Evolutionary conservation across 2,888 invertebrate species (phyloP).

Genomic region (Polydrusus cervinus): DNA sequence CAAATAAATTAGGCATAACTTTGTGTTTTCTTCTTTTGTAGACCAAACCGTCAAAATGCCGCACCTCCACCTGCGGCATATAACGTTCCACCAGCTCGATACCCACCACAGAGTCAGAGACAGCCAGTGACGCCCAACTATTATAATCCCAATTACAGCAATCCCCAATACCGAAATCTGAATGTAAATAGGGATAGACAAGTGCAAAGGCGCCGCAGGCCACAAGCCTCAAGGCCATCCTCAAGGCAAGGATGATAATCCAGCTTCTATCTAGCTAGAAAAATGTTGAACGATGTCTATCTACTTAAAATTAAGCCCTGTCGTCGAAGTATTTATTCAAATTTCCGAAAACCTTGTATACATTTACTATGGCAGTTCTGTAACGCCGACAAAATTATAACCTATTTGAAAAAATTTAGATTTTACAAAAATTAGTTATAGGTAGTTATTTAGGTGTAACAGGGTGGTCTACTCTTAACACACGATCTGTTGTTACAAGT

Average conservation of each 20-base stretch:
- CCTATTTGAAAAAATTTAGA: too few species aligned
- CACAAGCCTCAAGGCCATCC: background rate
- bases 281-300: background rate
- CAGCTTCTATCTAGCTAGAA: slow-evolving; percentile 2
- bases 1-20: too few species aligned
- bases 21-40: slow-evolving; percentile 19
- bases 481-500: too few species aligned
- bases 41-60: slow-evolving; percentile 32
- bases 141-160: background rate
- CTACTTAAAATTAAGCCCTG: background rate
- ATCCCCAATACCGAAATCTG: slow-evolving; percentile 20
- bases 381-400: too few species aligned
- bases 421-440: too few species aligned
- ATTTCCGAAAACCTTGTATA: too few species aligned
- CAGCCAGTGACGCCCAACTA: background rate
- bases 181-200: slow-evolving; percentile 16
- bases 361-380: too few species aligned
- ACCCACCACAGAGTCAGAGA: slow-evolving; percentile 6
- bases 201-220: slow-evolving; percentile 24
- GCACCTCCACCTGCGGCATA: slow-evolving; percentile 7
- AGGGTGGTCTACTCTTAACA: too few species aligned
- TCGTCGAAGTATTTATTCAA: background rate
- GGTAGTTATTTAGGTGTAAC: too few species aligned
- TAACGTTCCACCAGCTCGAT: slow-evolving; percentile 16
- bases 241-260: slow-evolving; percentile 13